Base-by-base conservation (phyloP, 2,797 vertebrate species). In the Oophaga sylvatica region DNA sequence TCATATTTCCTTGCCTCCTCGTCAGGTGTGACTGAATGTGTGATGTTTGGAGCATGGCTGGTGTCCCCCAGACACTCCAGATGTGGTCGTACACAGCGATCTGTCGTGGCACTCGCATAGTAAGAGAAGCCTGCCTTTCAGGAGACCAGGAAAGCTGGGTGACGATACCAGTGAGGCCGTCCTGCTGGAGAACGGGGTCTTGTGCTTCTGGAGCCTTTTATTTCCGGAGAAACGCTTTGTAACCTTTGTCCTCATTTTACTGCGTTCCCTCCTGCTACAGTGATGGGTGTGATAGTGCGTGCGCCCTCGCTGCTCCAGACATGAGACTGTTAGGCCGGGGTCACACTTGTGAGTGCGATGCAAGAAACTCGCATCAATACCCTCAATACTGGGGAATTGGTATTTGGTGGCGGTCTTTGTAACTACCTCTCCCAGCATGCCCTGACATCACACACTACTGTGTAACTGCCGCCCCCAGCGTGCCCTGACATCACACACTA, bases 241-340 rank as follows among this genome's bases (percentile, higher is more conserved):
- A 31, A 75, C 71, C 71, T 75, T 75, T 48, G 71, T 48, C 41
- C 71, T 75, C 17, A 11, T 45, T 73, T 73, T 73, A 41, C 70
- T 71, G 65, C 65, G 0, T 2, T 65, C n/a, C 10, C 10, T 65
- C n/a, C n/a, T 65, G 15, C 63, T n/a, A n/a, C 10, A 11, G 13
- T 65, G n/a, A n/a, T n/a, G 10, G 2, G 11, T 3, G 22, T 15
- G 48, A 53, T 53, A 5, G 48, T 53, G 48, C 48, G 48, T 53
- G 48, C 48, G 11, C 48, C 48, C 48, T 53, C 11, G 11, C 8
- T 29, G 3, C 63, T 67, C n/a, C n/a, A 1, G 5, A 35, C 16
- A 71, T 71, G 8, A 71, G 67, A 8, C 67, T 6, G 67, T 70
- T 70, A 26, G 26, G 26, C 0, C 26, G 26, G 26, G 26, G 26